phyloP scores from a whole-genome alignment of 2,113 vertebrate species.

The Crocuta crocuta region DNA sequence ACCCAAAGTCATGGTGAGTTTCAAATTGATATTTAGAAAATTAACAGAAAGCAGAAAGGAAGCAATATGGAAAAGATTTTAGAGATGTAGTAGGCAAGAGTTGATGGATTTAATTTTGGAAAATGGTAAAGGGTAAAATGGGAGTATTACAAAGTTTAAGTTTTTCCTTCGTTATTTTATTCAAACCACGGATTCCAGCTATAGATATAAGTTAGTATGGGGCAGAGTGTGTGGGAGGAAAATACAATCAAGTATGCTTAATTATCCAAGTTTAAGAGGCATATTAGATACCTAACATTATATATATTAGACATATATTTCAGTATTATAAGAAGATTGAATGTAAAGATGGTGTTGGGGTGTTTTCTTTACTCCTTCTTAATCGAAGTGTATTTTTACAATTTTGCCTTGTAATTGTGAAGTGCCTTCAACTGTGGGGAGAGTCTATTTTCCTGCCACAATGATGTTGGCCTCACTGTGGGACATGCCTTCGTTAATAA shows the following conservation, averaged over 20 bases:
- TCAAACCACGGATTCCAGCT: neutral
- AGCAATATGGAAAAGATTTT: neutral
- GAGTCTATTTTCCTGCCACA: rapidly evolving
- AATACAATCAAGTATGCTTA: neutral
- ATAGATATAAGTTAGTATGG: neutral
- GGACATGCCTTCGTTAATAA: neutral
- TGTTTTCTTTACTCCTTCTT: neutral
- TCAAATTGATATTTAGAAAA: neutral
- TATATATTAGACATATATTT: neutral
- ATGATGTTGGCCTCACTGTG: rapidly evolving
- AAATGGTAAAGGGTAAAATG: neutral
- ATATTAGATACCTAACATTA: too few species aligned
- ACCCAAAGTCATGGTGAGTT: neutral
- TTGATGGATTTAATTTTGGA: neutral
- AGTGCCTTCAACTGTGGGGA: neutral
- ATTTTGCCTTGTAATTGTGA: neutral
- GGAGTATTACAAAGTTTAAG: neutral
- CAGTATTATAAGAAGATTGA: neutral
- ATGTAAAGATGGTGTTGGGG: neutral
- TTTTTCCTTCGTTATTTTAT: neutral
- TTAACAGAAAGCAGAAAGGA: neutral
- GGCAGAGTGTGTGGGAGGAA: neutral
- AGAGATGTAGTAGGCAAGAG: neutral
- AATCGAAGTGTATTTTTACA: neutral
- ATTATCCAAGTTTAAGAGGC: too few species aligned